phyloP scores from a whole-genome alignment of 64 coral and sea anemone species.

The Dendronephthya gigantea region DNA sequence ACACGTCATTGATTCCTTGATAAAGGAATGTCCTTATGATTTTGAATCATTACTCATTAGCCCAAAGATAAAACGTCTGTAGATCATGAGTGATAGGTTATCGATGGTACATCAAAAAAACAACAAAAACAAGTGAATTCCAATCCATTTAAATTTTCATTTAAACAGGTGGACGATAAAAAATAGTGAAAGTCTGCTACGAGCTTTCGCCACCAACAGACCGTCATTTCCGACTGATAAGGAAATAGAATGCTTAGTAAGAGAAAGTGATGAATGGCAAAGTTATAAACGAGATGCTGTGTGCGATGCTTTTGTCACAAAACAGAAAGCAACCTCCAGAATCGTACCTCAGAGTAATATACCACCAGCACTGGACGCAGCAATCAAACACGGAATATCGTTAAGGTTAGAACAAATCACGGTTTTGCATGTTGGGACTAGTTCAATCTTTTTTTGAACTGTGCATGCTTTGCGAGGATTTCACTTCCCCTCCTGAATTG shows the following conservation, averaged over 20 bases:
- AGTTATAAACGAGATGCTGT: constrained; percentile 63
- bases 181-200: constrained; percentile 57
- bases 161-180: constrained; percentile 73
- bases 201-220: constrained; percentile 42
- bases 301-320: not conserved
- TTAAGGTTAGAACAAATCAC: not conserved
- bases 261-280: constrained; percentile 90
- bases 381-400: not conserved
- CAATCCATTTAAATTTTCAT: not conserved
- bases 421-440: not conserved
- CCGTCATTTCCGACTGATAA: constrained; percentile 56
- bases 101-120: not conserved
- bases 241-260: constrained; percentile 61
- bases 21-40: no score
- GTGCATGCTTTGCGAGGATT: no score
- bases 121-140: not conserved
- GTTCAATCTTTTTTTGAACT: no score
- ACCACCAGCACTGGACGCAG: not conserved
- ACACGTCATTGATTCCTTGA: no score
- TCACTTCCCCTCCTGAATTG: no score
- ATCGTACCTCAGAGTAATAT: not conserved
- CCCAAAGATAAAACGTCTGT: no score
- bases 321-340: not conserved
- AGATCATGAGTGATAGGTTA: not conserved
- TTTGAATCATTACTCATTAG: no score